Evolutionary conservation across 2,888 invertebrate species (phyloP).

Genomic region (Silvanus unidentatus): DNA sequence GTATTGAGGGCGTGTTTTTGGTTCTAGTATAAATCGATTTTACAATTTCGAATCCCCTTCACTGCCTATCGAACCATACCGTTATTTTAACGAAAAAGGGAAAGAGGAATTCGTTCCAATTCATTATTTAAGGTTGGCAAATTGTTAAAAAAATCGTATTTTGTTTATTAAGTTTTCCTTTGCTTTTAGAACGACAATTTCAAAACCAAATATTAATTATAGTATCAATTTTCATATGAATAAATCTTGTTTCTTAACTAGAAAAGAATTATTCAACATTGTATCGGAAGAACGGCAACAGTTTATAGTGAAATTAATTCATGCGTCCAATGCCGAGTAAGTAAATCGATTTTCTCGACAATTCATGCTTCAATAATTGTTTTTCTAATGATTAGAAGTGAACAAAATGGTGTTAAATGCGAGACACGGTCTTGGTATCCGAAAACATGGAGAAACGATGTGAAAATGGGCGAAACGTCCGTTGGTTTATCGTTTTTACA

Average conservation of each 20-base stretch:
- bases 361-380: neutral
- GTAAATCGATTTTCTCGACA: neutral
- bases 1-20: too few relatives aligned
- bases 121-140: conserved; percentile 32
- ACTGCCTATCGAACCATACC: conserved; percentile 26
- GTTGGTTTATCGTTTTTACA: conserved; percentile 40
- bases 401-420: neutral
- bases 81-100: conserved; percentile 25
- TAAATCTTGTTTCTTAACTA: conserved; percentile 24
- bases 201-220: conserved; percentile 33
- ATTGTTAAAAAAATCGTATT: conserved; percentile 2
- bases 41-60: conserved; percentile 32
- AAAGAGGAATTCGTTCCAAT: conserved; percentile 27
- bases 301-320: conserved; percentile 5
- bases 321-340: neutral
- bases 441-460: conserved; percentile 30
- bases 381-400: neutral
- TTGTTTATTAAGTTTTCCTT: neutral
- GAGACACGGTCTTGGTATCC: conserved; percentile 32
- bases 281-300: conserved; percentile 25
- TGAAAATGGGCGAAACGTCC: conserved; percentile 37
- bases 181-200: conserved; percentile 33
- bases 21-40: conserved; percentile 16
- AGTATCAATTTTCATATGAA: conserved; percentile 28
- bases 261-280: conserved; percentile 28